Base-by-base conservation (phyloP, 37 sponge, comb jelly and placozoan genomes). In the Mnemiopsis leidyi region DNA sequence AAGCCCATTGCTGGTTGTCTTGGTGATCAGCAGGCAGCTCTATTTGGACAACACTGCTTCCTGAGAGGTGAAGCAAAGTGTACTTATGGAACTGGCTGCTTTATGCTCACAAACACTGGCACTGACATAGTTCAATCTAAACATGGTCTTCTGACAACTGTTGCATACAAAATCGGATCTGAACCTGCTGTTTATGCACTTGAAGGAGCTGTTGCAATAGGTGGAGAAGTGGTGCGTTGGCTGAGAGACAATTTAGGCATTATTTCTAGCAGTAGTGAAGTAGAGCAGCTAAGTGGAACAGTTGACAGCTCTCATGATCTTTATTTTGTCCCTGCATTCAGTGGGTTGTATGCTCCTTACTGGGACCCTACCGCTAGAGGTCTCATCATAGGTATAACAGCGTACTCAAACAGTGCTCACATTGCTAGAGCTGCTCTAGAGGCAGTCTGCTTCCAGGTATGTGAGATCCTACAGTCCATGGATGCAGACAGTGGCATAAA, bases 311-410 rank as follows among this genome's bases (percentile, higher is more conserved):
- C 95, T 20, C 97, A 94, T 83, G 96, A 94, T 48, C 96, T 97
- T 23, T 98, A 96, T 92, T 98, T 98, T 97, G 99, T 98, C 24
- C 97, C 99, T n/a, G 99, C 99, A 0, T 98, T 98, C 94, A 95
- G 96, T 92, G 99, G 99, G 24, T 95, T 98, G 35, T 96, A 93
- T 92, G 99, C 99, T 25, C 99, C 99, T 0, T 94, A 98, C 94
- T 98, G 99, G 99, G 93, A 96, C 82, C 94, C 96, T n/a, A 95
- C 96, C 71, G 99, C 99, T 36, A 93, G 99, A 67, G 99, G 99
- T 0, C 32, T 98, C 34, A 96, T 98, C 36, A 94, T 97, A 2
- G 99, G 99, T 24, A 94, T 98, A 18, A 98, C 97, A 18, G 93
- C 94, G 69, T 96, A 88, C 94, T 95, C 97, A 32, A 95, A 94